Evolutionary conservation across 2,888 invertebrate species (phyloP).

Genomic region (Hemistola chrysoprasaria): DNA sequence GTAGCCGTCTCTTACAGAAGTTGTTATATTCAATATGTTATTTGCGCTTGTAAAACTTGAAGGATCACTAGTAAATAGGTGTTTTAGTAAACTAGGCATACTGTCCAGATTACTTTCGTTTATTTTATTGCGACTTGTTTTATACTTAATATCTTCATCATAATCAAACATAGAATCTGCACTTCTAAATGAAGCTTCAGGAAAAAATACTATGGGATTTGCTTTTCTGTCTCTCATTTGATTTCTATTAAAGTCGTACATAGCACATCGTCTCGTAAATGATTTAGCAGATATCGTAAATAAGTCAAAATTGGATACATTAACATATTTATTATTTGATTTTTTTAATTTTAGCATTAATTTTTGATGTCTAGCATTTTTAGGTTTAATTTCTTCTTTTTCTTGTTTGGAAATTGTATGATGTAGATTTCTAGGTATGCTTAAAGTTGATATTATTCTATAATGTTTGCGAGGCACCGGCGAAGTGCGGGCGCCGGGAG

Average conservation of each 20-base stretch:
- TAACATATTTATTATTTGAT: conserved; percentile 32
- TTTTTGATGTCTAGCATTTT: conserved; percentile 37
- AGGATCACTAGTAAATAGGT: no score
- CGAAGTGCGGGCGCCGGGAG: conserved; percentile 34
- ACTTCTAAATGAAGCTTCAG: conserved; percentile 37
- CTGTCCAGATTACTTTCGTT: conserved; percentile 25
- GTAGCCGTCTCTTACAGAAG: no score
- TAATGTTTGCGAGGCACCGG: conserved; percentile 36
- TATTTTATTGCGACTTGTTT: conserved; percentile 5
- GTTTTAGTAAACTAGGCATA: conserved; percentile 46
- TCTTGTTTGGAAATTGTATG: conserved; percentile 18
- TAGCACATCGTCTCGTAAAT: conserved; percentile 43
- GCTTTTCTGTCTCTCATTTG: conserved; percentile 25
- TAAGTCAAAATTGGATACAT: conserved; percentile 48
- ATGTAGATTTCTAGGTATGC: conserved; percentile 56
- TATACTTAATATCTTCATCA: conserved; percentile 12
- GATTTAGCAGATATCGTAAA: conserved; percentile 52
- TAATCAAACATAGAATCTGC: conserved; percentile 27
- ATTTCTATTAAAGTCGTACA: conserved; percentile 26
- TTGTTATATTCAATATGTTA: conserved; percentile 31
- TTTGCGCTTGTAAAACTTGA: no score
- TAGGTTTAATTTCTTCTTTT: conserved; percentile 7
- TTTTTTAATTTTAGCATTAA: conserved; percentile 33
- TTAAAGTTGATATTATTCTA: conserved; percentile 62
- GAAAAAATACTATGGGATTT: conserved; percentile 37